A percentile compares a stretch with the other conserved stretches of the same genome.
phyloP scores from a whole-genome alignment of 1,140 invertebrate genomes.

The Ladona fulva region DNA sequence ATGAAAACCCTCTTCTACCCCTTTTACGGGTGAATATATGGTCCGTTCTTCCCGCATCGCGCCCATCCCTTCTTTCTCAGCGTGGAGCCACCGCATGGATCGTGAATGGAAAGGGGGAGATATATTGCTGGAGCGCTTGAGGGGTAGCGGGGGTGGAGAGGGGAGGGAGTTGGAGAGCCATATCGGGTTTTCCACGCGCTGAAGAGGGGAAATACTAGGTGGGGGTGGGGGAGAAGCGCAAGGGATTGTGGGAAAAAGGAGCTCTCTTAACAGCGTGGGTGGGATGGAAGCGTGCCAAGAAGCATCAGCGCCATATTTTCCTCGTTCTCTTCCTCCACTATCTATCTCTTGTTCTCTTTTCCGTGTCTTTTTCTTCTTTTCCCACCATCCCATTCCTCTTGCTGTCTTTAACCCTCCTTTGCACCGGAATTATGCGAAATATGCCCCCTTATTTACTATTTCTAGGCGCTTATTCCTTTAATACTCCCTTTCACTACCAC shows the following conservation, averaged over 20 bases:
- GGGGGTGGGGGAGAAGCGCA: not conserved
- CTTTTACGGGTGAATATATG: not conserved
- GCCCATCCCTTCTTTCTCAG: not conserved
- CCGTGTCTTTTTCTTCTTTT: not conserved
- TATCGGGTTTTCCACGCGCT: not conserved
- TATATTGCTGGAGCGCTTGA: not conserved
- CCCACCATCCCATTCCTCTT: too few relatives aligned
- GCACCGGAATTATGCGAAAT: not conserved
- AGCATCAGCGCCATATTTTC: not conserved
- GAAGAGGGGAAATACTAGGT: not conserved
- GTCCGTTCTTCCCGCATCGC: not conserved
- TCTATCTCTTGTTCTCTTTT: not conserved
- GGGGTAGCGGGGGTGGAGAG: not conserved
- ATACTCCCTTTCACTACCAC: too few relatives aligned
- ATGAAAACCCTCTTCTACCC: not conserved
- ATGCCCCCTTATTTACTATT: not conserved
- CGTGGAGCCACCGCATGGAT: not conserved
- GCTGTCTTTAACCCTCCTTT: not conserved
- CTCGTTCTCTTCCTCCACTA: not conserved
- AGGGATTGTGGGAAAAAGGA: not conserved
- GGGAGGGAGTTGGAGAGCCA: not conserved
- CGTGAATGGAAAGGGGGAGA: not conserved
- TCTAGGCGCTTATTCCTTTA: too few relatives aligned
- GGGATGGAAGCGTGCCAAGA: not conserved
- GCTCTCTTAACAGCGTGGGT: not conserved